Conservation (phyloP, 2,113 vertebrate species). For the Tursiops truncatus region DNA sequence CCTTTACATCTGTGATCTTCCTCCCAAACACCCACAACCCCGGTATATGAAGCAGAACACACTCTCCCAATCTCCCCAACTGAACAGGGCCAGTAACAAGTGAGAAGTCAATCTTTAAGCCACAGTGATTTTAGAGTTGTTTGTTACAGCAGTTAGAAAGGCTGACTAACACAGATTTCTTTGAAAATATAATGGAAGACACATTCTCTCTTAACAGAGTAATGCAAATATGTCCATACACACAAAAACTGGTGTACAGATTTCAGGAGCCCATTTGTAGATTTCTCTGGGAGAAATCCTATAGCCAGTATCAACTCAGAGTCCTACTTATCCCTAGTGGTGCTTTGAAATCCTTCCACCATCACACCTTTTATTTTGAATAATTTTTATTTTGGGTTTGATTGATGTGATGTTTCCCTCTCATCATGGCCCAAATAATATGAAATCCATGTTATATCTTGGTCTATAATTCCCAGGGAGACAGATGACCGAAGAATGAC, state of each 20-base stretch:
- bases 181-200: neutral
- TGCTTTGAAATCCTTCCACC: neutral
- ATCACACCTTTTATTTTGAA: neutral
- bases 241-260: neutral
- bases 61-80: neutral
- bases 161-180: neutral
- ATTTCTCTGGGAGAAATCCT: neutral
- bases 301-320: neutral
- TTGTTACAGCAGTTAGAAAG: neutral
- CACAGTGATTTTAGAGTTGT: neutral
- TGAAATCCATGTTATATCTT: neutral
- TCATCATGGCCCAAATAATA: neutral
- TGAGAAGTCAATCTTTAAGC: neutral
- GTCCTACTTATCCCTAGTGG: neutral
- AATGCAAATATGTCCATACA: neutral
- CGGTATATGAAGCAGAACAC: neutral
- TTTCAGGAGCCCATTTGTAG: neutral
- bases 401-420: neutral
- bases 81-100: neutral
- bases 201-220: neutral
- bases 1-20: neutral
- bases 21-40: neutral
- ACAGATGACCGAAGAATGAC: neutral
- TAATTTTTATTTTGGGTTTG: neutral
- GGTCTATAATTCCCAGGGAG: neutral